Conservation (phyloP, 2,113 vertebrate species). For the Pollimyrus isidori region DNA sequence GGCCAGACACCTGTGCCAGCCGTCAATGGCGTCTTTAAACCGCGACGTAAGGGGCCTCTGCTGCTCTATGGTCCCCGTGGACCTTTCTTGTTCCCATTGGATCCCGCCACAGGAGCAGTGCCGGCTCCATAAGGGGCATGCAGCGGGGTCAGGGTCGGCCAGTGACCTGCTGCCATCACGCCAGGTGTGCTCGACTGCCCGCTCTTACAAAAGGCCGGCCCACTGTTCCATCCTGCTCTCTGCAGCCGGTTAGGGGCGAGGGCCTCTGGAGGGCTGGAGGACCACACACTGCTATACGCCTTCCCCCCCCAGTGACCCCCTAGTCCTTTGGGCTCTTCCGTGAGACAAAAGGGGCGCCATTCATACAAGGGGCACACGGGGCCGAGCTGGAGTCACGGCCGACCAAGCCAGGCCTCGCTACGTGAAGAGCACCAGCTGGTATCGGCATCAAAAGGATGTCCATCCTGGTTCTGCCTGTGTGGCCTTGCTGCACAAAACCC, state of each 20-base stretch:
- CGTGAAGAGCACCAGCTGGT: not conserved
- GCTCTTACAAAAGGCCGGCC: not conserved
- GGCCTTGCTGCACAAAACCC: not conserved
- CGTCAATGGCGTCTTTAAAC: conserved; percentile 81
- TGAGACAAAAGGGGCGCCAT: not conserved
- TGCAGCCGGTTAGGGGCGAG: not conserved
- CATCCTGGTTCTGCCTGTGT: not conserved
- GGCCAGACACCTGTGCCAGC: conserved; percentile 77
- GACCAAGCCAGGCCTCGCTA: not conserved
- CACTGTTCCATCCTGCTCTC: not conserved
- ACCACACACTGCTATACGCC: conserved; percentile 17
- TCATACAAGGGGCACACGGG: not conserved
- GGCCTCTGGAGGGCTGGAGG: not conserved
- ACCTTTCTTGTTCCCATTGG: conserved; percentile 38
- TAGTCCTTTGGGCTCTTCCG: not conserved
- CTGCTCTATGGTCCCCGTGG: conserved; percentile 18
- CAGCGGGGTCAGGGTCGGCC: conserved; percentile 44
- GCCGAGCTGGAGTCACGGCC: not conserved
- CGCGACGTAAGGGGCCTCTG: conserved; percentile 36
- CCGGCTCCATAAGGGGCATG: conserved; percentile 50
- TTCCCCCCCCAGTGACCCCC: not conserved
- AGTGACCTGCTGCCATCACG: conserved; percentile 34
- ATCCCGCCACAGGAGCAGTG: conserved; percentile 54
- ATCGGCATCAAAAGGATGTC: not conserved
- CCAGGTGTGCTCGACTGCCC: not conserved